Evolutionary conservation across 2,888 invertebrate genomes (phyloP).

Genomic region (Synergus gifuensis): DNA sequence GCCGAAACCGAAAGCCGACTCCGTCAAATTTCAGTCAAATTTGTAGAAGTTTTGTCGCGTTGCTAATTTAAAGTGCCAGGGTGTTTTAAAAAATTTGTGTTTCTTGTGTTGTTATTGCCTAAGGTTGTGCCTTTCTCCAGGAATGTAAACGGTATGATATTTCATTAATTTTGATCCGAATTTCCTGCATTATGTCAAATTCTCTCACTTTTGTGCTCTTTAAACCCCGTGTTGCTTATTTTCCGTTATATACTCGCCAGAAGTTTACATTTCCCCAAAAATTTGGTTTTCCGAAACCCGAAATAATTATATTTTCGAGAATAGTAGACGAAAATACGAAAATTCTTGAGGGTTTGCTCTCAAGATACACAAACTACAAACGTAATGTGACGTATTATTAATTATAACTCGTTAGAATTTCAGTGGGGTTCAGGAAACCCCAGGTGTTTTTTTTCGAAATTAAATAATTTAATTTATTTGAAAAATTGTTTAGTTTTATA

Average conservation of each 20-base stretch:
- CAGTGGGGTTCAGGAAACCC: background rate
- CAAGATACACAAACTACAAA: background rate
- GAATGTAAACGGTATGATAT: slow-evolving; percentile 35
- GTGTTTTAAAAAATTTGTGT: slow-evolving; percentile 13
- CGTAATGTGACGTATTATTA: background rate
- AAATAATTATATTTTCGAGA: background rate
- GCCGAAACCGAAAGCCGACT: background rate
- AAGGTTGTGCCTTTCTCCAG: slow-evolving; percentile 9
- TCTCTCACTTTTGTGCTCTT: background rate
- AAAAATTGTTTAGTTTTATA: background rate
- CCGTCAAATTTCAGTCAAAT: slow-evolving; percentile 22
- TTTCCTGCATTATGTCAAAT: slow-evolving; percentile 7
- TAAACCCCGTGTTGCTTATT: background rate
- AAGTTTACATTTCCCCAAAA: background rate
- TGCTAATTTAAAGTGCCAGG: background rate
- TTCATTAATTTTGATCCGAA: background rate
- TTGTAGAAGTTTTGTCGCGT: background rate
- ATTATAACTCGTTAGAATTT: background rate
- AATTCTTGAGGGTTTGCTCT: background rate
- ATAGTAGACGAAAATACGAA: background rate
- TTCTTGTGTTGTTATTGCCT: slow-evolving; percentile 1
- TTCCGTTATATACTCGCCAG: background rate
- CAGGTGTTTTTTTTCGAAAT: background rate
- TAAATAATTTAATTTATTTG: background rate
- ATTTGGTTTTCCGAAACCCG: background rate